These are phyloP conservation scores for Anthrax anthrax DNA, from an alignment of 2,888 invertebrate genomes.

Conservation along the genomic window DNA sequence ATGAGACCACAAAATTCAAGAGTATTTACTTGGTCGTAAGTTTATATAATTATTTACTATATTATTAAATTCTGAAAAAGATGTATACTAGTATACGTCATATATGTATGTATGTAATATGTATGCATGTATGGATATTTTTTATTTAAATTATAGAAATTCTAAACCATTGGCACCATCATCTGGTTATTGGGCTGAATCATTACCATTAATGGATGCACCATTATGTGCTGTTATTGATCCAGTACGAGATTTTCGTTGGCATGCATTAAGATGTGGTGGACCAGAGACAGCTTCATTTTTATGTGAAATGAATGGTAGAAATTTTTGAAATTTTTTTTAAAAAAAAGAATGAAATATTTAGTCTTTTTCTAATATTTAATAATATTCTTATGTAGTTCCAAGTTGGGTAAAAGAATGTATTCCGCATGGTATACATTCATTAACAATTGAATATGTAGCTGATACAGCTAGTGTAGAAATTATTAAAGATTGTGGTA, in stretches of 20 bases:
- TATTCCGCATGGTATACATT: constrained; percentile 55
- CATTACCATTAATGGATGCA: constrained; percentile 43
- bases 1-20: constrained; percentile 55
- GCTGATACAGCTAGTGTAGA: constrained; percentile 65
- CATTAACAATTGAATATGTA: constrained; percentile 57
- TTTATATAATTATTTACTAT: constrained; percentile 20
- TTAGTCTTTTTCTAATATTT: no score
- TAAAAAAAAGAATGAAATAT: no score
- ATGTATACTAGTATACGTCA: no score
- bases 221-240: constrained; percentile 62
- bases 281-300: constrained; percentile 65
- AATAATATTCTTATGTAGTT: constrained; percentile 37
- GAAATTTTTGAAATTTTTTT: constrained; percentile 8
- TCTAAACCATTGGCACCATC: constrained; percentile 30
- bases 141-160: constrained; percentile 19
- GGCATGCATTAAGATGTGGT: constrained; percentile 60
- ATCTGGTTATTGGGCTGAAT: constrained; percentile 57
- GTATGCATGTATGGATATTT: no score
- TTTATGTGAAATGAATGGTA: constrained; percentile 67
- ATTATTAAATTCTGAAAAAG: no score
- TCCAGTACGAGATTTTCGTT: constrained; percentile 61
- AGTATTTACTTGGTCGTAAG: constrained; percentile 67
- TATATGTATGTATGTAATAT: no score
- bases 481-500: constrained; percentile 57
- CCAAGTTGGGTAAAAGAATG: constrained; percentile 68